Percentiles rank a stretch among this genome's conserved stretches.
These are phyloP conservation scores for Ictalurus furcatus DNA, from an alignment of 2,113 vertebrate genomes.

Conservation along the genomic window DNA sequence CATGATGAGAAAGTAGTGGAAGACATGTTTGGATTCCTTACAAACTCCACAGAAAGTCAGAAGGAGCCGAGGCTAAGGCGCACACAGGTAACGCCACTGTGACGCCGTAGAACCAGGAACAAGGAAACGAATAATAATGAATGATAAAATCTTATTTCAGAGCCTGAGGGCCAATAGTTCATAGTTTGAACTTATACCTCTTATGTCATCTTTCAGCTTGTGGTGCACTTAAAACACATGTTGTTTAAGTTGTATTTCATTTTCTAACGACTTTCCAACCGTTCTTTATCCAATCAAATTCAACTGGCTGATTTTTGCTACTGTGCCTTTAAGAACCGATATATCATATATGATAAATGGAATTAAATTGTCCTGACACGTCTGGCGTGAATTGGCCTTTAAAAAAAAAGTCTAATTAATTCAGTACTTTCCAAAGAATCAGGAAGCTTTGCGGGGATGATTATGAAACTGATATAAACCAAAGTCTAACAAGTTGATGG, in stretches of 20 bases:
- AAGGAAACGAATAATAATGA: not conserved
- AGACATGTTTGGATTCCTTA: conserved; percentile 73
- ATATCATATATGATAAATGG: not conserved
- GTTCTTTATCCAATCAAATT: not conserved
- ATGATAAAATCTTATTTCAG: not conserved
- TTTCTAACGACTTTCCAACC: not conserved
- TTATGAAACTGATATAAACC: not conserved
- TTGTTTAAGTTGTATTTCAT: not conserved
- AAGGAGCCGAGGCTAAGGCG: conserved; percentile 64
- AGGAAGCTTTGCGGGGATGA: not conserved
- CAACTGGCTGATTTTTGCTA: not conserved
- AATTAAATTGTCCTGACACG: not conserved
- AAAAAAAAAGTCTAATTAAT: not conserved
- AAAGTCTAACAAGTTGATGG: not conserved
- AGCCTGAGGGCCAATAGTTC: no score
- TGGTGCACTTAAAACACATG: no score
- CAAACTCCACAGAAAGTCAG: conserved; percentile 63
- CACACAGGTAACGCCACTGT: conserved; percentile 70
- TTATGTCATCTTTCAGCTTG: not conserved
- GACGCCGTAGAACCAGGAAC: not conserved
- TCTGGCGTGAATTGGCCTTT: not conserved
- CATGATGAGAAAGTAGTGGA: conserved; percentile 76
- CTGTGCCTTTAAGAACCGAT: not conserved
- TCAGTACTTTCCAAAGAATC: not conserved
- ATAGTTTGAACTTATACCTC: not conserved